Conservation (phyloP, 2,113 vertebrate species). For the Aplodontia rufa region DNA sequence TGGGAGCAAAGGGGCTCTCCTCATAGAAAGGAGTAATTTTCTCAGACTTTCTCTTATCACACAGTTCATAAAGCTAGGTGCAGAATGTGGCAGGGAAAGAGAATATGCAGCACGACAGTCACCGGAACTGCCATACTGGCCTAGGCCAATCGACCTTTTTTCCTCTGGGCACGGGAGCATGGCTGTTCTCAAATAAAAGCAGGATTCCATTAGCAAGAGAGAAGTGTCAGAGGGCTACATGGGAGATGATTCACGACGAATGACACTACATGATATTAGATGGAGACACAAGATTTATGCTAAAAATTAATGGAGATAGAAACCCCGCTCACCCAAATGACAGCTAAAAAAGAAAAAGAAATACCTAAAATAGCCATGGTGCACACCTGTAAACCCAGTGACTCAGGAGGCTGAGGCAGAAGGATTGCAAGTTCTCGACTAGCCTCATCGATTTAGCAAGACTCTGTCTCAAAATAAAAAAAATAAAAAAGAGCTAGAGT, state of each 20-base stretch:
- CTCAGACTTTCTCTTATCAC: background rate
- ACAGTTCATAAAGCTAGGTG: background rate
- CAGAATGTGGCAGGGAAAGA: background rate
- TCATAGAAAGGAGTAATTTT: background rate
- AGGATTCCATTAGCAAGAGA: background rate
- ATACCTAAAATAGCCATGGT: background rate
- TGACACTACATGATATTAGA: background rate
- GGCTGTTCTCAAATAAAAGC: background rate
- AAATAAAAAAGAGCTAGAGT: background rate
- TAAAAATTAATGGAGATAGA: background rate
- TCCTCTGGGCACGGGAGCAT: background rate
- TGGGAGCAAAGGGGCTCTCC: background rate
- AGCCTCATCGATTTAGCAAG: too few relatives aligned
- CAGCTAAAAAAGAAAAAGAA: background rate
- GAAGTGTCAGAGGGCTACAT: background rate
- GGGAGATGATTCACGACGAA: background rate
- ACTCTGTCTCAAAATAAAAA: background rate
- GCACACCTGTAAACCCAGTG: too few relatives aligned
- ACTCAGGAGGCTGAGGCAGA: too few relatives aligned
- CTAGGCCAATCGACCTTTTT: background rate
- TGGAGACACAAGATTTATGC: background rate
- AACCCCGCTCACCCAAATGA: background rate
- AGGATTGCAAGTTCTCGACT: too few relatives aligned
- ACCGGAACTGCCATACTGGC: background rate
- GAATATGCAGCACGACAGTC: background rate